A percentile compares a stretch with the other conserved stretches of the same genome.
phyloP scores from a whole-genome alignment of 2,797 vertebrate genomes.

The Cuculus canorus region DNA sequence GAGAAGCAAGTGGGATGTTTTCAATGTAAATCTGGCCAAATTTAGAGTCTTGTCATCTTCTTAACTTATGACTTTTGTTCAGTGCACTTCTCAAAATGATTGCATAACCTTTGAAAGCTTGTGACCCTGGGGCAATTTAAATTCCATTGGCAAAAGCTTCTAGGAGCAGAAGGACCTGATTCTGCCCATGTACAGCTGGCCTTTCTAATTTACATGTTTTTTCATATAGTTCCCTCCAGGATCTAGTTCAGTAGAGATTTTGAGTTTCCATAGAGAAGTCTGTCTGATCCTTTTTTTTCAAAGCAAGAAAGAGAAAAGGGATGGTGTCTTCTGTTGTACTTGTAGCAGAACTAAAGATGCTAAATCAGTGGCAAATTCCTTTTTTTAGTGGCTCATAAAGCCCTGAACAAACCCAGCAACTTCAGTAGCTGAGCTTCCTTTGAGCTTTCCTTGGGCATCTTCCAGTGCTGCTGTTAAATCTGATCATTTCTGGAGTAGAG shows the following conservation, averaged over 20 bases:
- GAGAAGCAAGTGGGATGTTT: background rate
- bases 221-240: background rate
- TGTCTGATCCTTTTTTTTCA: background rate
- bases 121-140: background rate
- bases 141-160: slow-evolving; percentile 22
- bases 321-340: background rate
- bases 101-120: background rate
- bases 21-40: slow-evolving; percentile 15
- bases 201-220: background rate
- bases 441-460: background rate
- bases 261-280: background rate
- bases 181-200: background rate
- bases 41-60: slow-evolving; percentile 10
- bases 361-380: background rate
- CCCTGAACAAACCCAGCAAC: background rate
- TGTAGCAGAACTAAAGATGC: background rate
- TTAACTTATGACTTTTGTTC: slow-evolving; percentile 49
- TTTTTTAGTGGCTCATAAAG: background rate
- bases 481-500: background rate
- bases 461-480: background rate
- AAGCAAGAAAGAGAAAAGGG: background rate
- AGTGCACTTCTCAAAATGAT: background rate
- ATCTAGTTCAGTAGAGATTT: background rate
- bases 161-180: background rate
- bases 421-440: background rate